phyloP scores from a whole-genome alignment of 2,113 vertebrate species.

The Felis catus region DNA sequence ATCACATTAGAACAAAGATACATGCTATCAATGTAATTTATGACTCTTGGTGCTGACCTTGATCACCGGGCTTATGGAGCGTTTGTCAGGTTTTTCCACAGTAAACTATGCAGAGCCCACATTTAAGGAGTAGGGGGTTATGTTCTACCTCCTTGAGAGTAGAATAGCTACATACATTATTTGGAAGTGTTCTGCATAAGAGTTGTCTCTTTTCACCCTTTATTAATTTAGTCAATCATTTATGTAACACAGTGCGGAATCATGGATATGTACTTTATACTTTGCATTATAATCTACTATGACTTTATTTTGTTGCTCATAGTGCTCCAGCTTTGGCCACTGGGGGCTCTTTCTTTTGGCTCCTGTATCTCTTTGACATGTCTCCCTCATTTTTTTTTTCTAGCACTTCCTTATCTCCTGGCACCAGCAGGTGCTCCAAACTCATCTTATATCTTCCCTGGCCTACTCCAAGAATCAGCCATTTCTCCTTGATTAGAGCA shows the following conservation, averaged over 20 bases:
- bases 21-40: background rate
- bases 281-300: background rate
- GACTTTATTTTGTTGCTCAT: background rate
- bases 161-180: background rate
- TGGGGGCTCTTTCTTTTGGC: background rate
- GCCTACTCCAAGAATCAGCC: background rate
- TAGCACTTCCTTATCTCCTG: background rate
- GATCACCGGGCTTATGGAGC: background rate
- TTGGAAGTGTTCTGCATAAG: background rate
- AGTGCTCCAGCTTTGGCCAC: background rate
- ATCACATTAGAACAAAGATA: background rate
- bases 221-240: background rate
- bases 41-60: background rate
- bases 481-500: background rate
- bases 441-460: background rate
- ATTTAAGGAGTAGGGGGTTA: background rate
- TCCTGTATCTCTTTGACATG: background rate
- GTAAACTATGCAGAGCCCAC: background rate
- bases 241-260: background rate
- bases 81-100: background rate
- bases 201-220: background rate
- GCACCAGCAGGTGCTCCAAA: background rate
- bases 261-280: background rate
- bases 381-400: background rate
- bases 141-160: background rate